Evolutionary conservation across 2,888 invertebrate species (phyloP), one percentile per base, ranked within the genome.

Genomic region (Zeuzera pyrina): DNA sequence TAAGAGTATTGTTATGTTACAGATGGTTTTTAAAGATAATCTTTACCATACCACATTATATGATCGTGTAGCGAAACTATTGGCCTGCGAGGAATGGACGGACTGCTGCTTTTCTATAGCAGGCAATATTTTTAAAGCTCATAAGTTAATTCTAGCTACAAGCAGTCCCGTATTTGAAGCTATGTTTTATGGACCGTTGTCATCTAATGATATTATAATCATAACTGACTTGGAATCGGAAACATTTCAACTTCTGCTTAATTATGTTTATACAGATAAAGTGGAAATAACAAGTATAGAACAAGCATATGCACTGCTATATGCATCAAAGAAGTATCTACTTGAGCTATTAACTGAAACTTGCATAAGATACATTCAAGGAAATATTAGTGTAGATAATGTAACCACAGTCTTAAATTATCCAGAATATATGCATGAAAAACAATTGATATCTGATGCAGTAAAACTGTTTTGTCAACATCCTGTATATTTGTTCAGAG

Each of bases 111-210:
- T 89, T 49, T 64, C 71, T 38, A 83, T 88, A 21, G 71, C 72
- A 37, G 79, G 76, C 21, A 71, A 70, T 52, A 68, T 69, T 45
- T 74, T 88, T 32, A 76, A 76, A 52, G 88, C 87, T 27, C 89
- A 89, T 53, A 87, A 86, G 64, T 61, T 89, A 34, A 84, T 89
- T 41, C 55, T 90, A 45, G 87, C 88, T n/a, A 85, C 86, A 35
- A 85, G 85, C 46, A 89, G 89, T 55, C 89, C 89, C 4, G 89
- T 89, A 19, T 89, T 90, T 70, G 88, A 89, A 63, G 88, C 87
- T 14, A 88, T 89, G 88, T 84, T 89, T 41, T 89, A 85, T 64
- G 89, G 90, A 1, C 84, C 87, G 8, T 49, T 89, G 47, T 85
- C 87, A 19, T 69, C 71, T 35, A 58, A 68, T 42, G 61, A 68